Base-by-base conservation (phyloP, 2,888 invertebrate genomes). In the Dynastes hyllus region DNA sequence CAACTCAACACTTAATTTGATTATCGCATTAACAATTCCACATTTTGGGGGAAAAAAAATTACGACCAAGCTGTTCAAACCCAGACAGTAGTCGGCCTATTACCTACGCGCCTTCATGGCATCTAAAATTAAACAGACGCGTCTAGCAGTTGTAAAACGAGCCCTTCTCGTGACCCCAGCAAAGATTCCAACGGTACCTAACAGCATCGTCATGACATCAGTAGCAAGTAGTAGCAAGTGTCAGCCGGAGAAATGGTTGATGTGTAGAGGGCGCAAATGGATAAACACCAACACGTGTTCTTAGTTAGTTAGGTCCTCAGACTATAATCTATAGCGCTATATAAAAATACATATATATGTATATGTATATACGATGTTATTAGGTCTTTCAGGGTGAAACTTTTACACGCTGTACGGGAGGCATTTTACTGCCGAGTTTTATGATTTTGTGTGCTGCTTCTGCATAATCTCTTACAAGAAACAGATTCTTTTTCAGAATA, bases 211-310 rank as follows among this genome's bases (percentile, higher is more conserved):
- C 22, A 22, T 22, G 55, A 58, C 55, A 58, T 22, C 51, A 22
- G 58, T 6, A n/a, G 76, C 76, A 22, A n/a, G n/a, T n/a, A n/a
- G n/a, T n/a, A n/a, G n/a, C 76, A 76, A 76, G 76, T 76, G 76
- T 66, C 37, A 16, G 2, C 16, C 55, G 27, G 22, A 63, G 51
- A 37, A 22, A 45, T 61, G 63, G 51, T 32, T 63, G 65, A 65
- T 65, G 76, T 65, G 65, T 65, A 66, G 65, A 53, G 76, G 66
- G 32, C 66, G 63, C 63, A 66, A 66, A 65, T 50, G 65, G 50
- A 53, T 16, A 77, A 70, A 77, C 61, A 76, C 61, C 66, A 66
- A 79, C 79, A 79, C 71, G 66, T 79, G 79, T 79, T 79, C 70
- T 76, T 79, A 79, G 79, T 79, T 79, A 79, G 55, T 58, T 58